Conservation (phyloP, 1,140 invertebrate genomes). For the Ceratosolen fusciceps region DNA sequence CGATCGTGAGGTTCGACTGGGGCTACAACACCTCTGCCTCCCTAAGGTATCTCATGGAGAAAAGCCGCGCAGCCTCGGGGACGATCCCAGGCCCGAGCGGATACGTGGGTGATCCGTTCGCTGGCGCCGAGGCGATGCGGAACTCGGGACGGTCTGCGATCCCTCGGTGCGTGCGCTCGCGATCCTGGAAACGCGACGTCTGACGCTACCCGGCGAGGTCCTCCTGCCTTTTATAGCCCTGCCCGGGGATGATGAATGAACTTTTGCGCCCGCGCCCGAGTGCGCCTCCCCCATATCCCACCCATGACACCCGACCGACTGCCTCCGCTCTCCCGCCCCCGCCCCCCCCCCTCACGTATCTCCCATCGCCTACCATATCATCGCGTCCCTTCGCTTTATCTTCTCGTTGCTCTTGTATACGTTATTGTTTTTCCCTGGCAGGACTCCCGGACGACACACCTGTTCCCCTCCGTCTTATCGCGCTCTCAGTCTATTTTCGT, state of each 20-base stretch:
- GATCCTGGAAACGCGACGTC: conserved; percentile 32
- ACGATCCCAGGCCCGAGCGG: too few relatives aligned
- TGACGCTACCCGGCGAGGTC: neutral
- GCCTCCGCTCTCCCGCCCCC: neutral
- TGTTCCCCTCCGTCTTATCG: too few relatives aligned
- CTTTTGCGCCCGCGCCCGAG: conserved; percentile 12
- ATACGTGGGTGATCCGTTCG: neutral
- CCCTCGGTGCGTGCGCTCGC: neutral
- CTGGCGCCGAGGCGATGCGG: neutral
- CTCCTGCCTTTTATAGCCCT: conserved; percentile 41
- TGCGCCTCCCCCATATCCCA: neutral
- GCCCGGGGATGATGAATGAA: neutral
- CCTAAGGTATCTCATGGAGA: conserved; percentile 20
- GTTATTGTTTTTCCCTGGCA: too few relatives aligned
- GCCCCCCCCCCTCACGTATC: too few relatives aligned
- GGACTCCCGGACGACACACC: too few relatives aligned
- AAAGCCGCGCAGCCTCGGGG: too few relatives aligned
- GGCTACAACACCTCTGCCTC: neutral
- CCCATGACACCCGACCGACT: too few relatives aligned
- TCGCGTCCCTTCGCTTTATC: too few relatives aligned
- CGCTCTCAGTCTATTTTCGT: too few relatives aligned
- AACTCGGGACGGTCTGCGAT: neutral
- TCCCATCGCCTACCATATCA: neutral
- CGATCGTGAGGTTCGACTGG: conserved; percentile 24
- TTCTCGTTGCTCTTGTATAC: too few relatives aligned